Percentiles rank a stretch among this genome's conserved stretches.
These are phyloP conservation scores for Scleropages formosus DNA, from an alignment of 2,797 vertebrate genomes.

Conservation along the genomic window DNA sequence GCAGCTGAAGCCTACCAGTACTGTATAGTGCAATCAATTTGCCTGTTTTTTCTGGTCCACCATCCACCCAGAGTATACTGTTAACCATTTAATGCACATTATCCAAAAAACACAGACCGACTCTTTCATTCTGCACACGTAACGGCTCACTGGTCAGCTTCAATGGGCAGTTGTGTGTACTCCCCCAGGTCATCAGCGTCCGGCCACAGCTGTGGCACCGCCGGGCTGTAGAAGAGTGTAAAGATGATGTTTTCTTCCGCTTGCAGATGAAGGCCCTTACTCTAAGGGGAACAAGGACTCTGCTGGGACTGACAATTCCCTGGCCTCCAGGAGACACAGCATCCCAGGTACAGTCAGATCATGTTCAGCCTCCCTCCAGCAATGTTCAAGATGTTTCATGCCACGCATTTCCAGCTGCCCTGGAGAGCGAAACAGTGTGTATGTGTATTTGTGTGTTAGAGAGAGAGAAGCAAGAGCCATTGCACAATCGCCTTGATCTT, in stretches of 20 bases:
- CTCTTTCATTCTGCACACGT: conserved; percentile 24
- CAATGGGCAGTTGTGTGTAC: conserved; percentile 31
- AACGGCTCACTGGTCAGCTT: conserved; percentile 42
- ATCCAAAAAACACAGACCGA: conserved; percentile 57
- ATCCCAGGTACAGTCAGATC: conserved; percentile 80
- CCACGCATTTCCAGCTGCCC: conserved; percentile 2
- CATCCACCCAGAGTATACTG: conserved; percentile 54
- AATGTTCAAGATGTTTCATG: too few relatives aligned
- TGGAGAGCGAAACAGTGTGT: conserved; percentile 19
- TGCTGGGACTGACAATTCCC: conserved; percentile 68
- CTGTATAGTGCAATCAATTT: background rate
- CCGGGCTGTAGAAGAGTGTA: conserved; percentile 19
- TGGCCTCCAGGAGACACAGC: conserved; percentile 84
- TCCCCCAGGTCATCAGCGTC: conserved; percentile 34
- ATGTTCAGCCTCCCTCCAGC: too few relatives aligned
- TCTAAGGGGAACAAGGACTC: conserved; percentile 86
- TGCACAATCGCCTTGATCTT: too few relatives aligned
- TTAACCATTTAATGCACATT: conserved; percentile 47
- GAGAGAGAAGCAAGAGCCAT: background rate
- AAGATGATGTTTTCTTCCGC: conserved; percentile 40
- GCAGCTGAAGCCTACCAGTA: background rate
- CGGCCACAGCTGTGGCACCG: conserved; percentile 17
- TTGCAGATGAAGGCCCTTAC: conserved; percentile 91
- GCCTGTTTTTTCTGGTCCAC: conserved; percentile 23
- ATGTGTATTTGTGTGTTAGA: background rate